Evolutionary conservation across 2,888 invertebrate species (phyloP).

Genomic region (Chirona hameri): DNA sequence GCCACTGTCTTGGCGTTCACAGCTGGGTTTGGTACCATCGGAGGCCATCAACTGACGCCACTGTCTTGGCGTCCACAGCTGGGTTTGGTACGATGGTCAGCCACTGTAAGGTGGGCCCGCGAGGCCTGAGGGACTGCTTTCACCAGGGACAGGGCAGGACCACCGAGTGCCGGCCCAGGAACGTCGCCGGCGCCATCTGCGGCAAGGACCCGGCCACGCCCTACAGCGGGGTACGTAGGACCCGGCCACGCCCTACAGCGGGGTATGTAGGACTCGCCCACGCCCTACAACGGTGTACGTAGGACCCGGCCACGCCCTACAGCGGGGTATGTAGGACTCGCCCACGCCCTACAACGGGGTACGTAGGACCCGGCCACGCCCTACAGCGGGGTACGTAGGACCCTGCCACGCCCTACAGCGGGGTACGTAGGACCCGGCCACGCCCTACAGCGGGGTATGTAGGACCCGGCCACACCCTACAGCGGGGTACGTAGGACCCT

Average conservation of each 20-base stretch:
- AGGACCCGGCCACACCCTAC: no score
- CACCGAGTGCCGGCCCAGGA: neutral
- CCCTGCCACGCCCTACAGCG: no score
- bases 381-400: no score
- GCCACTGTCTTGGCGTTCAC: neutral
- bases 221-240: neutral
- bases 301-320: neutral
- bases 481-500: no score
- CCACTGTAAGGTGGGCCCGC: neutral
- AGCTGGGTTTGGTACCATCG: neutral
- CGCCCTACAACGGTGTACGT: neutral
- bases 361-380: no score
- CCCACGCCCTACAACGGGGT: no score
- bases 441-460: no score
- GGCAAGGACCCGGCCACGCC: neutral
- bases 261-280: neutral
- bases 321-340: neutral
- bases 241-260: neutral
- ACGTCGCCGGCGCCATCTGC: conserved; percentile 3
- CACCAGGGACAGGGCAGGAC: neutral
- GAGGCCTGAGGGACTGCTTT: neutral
- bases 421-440: no score
- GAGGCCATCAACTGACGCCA: no score
- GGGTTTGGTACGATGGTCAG: neutral
- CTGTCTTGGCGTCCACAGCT: neutral